These are phyloP conservation scores for Diuraphis noxia DNA, from an alignment of 1,140 invertebrate genomes.

Conservation along the genomic window DNA sequence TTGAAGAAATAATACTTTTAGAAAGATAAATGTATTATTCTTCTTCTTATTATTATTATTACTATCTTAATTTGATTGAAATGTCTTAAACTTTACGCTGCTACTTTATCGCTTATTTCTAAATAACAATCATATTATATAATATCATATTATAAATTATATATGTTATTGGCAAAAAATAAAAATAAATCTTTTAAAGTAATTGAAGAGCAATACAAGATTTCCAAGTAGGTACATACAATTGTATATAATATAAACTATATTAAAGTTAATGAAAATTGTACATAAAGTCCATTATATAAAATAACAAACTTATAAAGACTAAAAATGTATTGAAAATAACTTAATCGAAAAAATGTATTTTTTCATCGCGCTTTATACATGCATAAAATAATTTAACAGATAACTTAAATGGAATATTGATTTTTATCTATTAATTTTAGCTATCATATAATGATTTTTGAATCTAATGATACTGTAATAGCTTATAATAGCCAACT, in stretches of 20 bases:
- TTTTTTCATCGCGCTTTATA: too few species aligned
- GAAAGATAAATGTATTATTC: not conserved
- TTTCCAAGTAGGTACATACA: not conserved
- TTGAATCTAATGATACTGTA: too few species aligned
- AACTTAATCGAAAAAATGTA: not conserved
- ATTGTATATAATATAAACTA: not conserved
- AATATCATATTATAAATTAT: too few species aligned
- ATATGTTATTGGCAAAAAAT: not conserved
- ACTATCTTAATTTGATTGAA: not conserved
- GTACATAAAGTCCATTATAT: not conserved
- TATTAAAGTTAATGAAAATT: not conserved
- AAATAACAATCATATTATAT: too few species aligned
- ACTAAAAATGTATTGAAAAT: not conserved
- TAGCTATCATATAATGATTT: too few species aligned
- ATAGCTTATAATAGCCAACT: too few species aligned
- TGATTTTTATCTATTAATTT: too few species aligned
- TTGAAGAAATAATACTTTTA: not conserved
- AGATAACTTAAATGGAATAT: too few species aligned
- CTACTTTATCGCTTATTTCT: not conserved
- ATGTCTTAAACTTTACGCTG: not conserved
- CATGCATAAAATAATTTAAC: too few species aligned
- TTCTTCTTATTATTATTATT: too few species aligned
- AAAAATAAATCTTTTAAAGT: not conserved
- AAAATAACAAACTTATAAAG: not conserved
- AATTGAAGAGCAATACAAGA: not conserved